Evolutionary conservation across 2,113 vertebrate species (phyloP), one percentile per base, ranked within the genome.

Genomic region (Vombatus ursinus): DNA sequence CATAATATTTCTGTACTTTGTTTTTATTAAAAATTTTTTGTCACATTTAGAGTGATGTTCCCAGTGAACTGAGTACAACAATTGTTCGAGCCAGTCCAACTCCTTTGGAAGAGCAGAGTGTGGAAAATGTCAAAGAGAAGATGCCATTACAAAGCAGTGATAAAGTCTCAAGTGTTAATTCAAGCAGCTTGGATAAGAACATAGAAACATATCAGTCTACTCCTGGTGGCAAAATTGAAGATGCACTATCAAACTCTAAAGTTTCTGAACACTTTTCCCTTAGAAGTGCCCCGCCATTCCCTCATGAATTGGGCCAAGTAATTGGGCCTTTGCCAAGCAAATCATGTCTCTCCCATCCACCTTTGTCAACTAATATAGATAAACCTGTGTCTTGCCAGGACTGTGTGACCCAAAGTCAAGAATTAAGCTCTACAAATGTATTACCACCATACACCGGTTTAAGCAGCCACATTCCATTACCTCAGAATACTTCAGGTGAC

Each of bases 61-160:
- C 97, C 54, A 98, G 98, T 98, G 98, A 99, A 0, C 97, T 99
- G 95, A 99, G 99, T 97, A 99, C 99, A 94, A 99, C 99, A 90
- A 99, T 99, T 97, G 97, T 99, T 97, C 98, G 97, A 96, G 98
- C 99, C 93, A 99, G 99, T 97, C 99, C 99, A 50, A 98, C 98
- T 91, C 99, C 99, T 90, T 98, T 96, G 0, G 95, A 98, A 95
- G 99, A 99, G 19, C 96, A 96, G 14, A 92, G 31, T 94, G 16
- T 95, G 50, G 92, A 92, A 97, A 93, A 97, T 94, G 48, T 94
- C 16, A 93, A 89, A 51, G 94, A 97, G 47, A 90, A 96, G 24
- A 84, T 44, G 47, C 93, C 61, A 0, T 28, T 92, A 95, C 97
- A 98, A 96, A 97, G 91, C 90, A 96, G 51, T 37, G 95, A 48